These are phyloP conservation scores for Chrysolina oricalcia DNA, from an alignment of 2,888 invertebrate genomes.

Conservation along the genomic window DNA sequence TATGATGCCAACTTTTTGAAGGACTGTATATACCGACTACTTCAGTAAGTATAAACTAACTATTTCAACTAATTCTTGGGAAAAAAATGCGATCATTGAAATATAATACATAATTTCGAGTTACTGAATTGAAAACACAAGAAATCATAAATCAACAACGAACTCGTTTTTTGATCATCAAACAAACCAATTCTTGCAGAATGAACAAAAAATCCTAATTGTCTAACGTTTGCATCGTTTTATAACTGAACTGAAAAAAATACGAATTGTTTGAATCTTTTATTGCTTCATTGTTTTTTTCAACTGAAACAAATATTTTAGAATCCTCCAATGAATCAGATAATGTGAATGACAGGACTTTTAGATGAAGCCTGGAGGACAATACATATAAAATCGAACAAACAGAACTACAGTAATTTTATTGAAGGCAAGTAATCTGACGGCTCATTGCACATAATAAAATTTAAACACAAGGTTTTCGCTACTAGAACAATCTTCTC, in stretches of 20 bases:
- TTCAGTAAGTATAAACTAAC: too few relatives aligned
- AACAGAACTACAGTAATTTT: background rate
- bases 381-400: background rate
- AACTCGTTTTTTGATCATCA: too few relatives aligned
- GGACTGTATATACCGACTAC: too few relatives aligned
- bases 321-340: background rate
- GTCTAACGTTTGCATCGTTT: background rate
- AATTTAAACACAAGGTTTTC: background rate
- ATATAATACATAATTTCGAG: too few relatives aligned
- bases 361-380: background rate
- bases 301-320: background rate
- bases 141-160: too few relatives aligned
- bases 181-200: too few relatives aligned
- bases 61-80: too few relatives aligned
- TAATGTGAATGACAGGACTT: background rate
- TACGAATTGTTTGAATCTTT: background rate
- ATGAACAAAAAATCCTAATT: too few relatives aligned
- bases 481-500: background rate
- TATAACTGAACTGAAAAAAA: background rate
- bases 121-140: too few relatives aligned
- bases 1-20: too few relatives aligned
- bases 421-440: background rate
- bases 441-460: background rate
- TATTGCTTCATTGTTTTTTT: background rate
- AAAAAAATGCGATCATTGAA: too few relatives aligned